Evolutionary conservation across 2,888 invertebrate species (phyloP).

Genomic region (Seira sanloemensis): DNA sequence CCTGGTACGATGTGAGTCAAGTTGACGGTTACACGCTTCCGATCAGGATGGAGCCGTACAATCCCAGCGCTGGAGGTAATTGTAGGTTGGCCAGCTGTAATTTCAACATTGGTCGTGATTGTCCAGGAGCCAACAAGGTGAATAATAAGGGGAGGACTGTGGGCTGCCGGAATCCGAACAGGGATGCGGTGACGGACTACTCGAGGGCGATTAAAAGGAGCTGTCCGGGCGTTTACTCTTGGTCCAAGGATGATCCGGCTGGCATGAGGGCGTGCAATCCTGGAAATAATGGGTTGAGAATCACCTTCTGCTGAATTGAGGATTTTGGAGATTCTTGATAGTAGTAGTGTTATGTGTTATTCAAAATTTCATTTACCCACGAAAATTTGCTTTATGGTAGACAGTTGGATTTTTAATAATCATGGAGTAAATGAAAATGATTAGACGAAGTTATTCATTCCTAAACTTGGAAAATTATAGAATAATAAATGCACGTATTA

Average conservation of each 20-base stretch:
- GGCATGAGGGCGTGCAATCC: constrained; percentile 58
- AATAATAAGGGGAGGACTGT: constrained; percentile 28
- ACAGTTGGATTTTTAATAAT: too few species aligned
- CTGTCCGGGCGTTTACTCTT: constrained; percentile 55
- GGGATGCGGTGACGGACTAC: constrained; percentile 46
- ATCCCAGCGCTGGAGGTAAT: constrained; percentile 51
- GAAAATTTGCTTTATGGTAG: too few species aligned
- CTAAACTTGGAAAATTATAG: too few species aligned
- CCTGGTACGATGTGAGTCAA: constrained; percentile 60
- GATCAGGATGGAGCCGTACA: constrained; percentile 43
- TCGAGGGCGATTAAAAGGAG: constrained; percentile 32
- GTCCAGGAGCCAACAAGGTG: constrained; percentile 31
- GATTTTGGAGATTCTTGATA: too few species aligned
- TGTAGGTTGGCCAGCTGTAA: constrained; percentile 39
- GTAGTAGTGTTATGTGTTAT: too few species aligned
- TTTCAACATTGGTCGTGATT: constrained; percentile 40
- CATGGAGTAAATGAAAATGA: too few species aligned
- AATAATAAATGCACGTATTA: too few species aligned
- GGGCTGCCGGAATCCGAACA: constrained; percentile 41
- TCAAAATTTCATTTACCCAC: too few species aligned
- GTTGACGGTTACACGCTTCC: constrained; percentile 60
- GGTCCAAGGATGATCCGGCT: constrained; percentile 50
- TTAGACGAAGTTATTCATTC: too few species aligned
- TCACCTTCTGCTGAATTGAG: constrained; percentile 49
- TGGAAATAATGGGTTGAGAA: constrained; percentile 51